These are phyloP conservation scores for Phrynocephalus versicolor DNA, from an alignment of 2,113 vertebrate genomes.

Conservation along the genomic window DNA sequence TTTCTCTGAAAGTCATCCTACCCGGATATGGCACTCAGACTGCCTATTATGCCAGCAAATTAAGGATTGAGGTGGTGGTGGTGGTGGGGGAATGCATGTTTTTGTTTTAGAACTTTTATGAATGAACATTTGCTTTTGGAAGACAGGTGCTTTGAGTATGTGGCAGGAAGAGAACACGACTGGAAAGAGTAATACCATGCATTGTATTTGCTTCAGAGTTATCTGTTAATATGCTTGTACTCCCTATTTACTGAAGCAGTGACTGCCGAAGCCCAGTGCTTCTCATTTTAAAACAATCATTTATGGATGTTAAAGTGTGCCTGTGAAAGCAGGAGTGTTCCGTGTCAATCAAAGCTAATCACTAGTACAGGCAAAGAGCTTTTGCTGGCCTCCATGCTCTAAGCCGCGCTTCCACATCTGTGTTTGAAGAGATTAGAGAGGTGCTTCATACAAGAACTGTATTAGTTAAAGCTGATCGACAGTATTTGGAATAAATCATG, in stretches of 20 bases:
- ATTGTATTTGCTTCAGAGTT: conserved; percentile 54
- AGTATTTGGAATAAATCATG: conserved; percentile 80
- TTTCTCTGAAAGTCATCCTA: too few relatives aligned
- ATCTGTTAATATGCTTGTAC: conserved; percentile 57
- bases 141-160: conserved; percentile 5
- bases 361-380: conserved; percentile 80
- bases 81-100: conserved; percentile 1
- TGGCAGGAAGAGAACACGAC: conserved; percentile 9
- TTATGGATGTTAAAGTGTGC: conserved; percentile 75
- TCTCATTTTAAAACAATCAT: conserved; percentile 79
- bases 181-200: conserved; percentile 29
- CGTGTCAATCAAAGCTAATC: conserved; percentile 85
- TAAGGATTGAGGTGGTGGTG: conserved; percentile 15
- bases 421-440: conserved; percentile 85
- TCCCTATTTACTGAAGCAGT: conserved; percentile 59
- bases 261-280: conserved; percentile 56
- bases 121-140: conserved; percentile 39
- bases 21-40: background rate
- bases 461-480: conserved; percentile 82
- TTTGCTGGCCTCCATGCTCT: conserved; percentile 82
- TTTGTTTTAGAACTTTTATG: conserved; percentile 31
- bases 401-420: conserved; percentile 80
- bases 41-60: conserved; percentile 23
- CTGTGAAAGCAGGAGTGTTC: conserved; percentile 76
- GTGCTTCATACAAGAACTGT: conserved; percentile 82